Evolutionary conservation across 2,888 invertebrate species (phyloP).

Genomic region (Platycheirus rosarum): DNA sequence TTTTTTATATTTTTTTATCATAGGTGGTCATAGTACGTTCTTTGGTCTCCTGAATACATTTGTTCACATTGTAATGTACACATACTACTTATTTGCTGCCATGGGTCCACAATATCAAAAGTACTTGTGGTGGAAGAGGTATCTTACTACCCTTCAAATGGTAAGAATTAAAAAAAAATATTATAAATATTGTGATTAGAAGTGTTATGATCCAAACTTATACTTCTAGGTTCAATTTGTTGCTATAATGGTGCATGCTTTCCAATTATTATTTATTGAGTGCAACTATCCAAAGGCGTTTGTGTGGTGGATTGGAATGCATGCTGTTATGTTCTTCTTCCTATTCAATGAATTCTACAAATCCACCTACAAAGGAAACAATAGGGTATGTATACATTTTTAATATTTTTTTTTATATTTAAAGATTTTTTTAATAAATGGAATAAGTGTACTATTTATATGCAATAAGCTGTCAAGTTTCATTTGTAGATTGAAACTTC

Average conservation of each 20-base stretch:
- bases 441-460: no score
- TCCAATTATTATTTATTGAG: slow-evolving; percentile 94
- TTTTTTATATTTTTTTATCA: no score
- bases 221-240: slow-evolving; percentile 91
- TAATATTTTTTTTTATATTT: neutral
- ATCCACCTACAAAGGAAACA: slow-evolving; percentile 86
- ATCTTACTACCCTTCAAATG: slow-evolving; percentile 96
- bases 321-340: slow-evolving; percentile 97
- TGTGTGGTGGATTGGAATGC: slow-evolving; percentile 97
- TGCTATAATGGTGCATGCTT: slow-evolving; percentile 94
- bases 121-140: slow-evolving; percentile 98
- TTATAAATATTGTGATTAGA: neutral
- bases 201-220: slow-evolving; percentile 8
- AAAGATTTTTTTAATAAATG: no score
- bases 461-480: no score
- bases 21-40: slow-evolving; percentile 97
- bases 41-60: slow-evolving; percentile 97
- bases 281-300: slow-evolving; percentile 97
- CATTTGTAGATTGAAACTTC: no score
- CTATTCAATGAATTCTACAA: slow-evolving; percentile 97
- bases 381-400: slow-evolving; percentile 76
- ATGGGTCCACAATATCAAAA: slow-evolving; percentile 93
- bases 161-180: slow-evolving; percentile 83
- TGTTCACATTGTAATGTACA: slow-evolving; percentile 98
- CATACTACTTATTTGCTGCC: slow-evolving; percentile 95